Conservation (phyloP, 2,797 vertebrate genomes). For the Gymnothorax reevesii region DNA sequence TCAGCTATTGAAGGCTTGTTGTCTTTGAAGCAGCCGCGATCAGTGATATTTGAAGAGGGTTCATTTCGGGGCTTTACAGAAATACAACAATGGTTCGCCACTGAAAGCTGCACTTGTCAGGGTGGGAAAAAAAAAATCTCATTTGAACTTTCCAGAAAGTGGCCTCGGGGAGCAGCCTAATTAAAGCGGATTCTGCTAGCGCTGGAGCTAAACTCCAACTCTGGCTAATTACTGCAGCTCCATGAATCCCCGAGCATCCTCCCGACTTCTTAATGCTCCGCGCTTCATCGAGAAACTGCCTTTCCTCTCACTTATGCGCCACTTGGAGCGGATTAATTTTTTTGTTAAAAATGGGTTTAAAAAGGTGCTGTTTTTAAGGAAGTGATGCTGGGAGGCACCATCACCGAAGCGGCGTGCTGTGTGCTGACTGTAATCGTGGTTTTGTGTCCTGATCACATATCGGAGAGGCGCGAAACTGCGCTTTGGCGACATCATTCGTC, state of each 20-base stretch:
- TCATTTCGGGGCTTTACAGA: not conserved
- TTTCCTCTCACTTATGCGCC: not conserved
- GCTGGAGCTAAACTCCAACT: not conserved
- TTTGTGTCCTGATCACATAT: not conserved
- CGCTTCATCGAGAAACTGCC: not conserved
- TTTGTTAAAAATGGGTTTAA: not conserved
- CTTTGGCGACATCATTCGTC: too few relatives aligned
- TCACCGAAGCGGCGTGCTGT: not conserved
- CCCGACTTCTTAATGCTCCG: not conserved
- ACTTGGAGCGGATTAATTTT: not conserved
- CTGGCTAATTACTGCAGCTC: not conserved
- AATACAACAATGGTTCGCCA: not conserved
- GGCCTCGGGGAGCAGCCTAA: not conserved
- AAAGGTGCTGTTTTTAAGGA: not conserved
- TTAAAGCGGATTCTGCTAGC: constrained; percentile 6
- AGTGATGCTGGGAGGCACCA: not conserved
- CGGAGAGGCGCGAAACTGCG: too few relatives aligned
- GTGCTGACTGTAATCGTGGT: not conserved
- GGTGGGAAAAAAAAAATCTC: not conserved
- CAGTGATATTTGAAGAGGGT: not conserved
- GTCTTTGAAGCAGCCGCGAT: not conserved
- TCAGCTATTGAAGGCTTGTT: not conserved
- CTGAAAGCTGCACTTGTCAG: not conserved
- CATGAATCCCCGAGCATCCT: not conserved
- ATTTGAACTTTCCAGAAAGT: not conserved